Conservation (phyloP, 2,113 vertebrate species). For the Plestiodon gilberti region DNA sequence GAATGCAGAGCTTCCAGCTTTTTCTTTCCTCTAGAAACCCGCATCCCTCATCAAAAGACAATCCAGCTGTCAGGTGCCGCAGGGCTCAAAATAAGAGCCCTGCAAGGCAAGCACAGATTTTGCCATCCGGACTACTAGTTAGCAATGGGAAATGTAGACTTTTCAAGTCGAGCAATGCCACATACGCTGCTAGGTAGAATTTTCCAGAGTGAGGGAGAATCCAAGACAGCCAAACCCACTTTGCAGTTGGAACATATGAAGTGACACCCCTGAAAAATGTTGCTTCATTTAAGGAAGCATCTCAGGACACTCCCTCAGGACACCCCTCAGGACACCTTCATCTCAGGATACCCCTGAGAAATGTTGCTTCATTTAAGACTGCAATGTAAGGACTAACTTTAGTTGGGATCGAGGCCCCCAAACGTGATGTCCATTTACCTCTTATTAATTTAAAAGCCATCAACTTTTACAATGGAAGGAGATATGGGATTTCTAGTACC, state of each 20-base stretch:
- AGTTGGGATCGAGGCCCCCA: neutral
- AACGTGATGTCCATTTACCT: neutral
- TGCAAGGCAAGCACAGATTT: neutral
- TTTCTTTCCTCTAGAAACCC: neutral
- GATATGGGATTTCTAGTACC: neutral
- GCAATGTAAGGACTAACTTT: neutral
- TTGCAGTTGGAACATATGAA: too few species aligned
- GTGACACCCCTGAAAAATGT: too few species aligned
- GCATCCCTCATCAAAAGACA: neutral
- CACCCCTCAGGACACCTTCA: too few species aligned
- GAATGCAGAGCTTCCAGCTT: neutral
- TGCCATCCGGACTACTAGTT: neutral
- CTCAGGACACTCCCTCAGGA: too few species aligned
- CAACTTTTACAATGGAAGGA: neutral
- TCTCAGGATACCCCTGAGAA: too few species aligned
- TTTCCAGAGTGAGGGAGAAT: neutral
- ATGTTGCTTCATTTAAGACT: too few species aligned
- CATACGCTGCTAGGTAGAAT: neutral
- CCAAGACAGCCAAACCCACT: neutral
- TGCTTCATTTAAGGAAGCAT: too few species aligned
- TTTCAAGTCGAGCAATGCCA: neutral
- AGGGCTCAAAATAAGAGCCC: neutral
- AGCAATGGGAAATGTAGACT: neutral
- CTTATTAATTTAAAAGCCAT: neutral
- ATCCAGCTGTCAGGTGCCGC: neutral